phyloP scores from a whole-genome alignment of 23 tunicate genomes.

The Aplidium turbinatum region DNA sequence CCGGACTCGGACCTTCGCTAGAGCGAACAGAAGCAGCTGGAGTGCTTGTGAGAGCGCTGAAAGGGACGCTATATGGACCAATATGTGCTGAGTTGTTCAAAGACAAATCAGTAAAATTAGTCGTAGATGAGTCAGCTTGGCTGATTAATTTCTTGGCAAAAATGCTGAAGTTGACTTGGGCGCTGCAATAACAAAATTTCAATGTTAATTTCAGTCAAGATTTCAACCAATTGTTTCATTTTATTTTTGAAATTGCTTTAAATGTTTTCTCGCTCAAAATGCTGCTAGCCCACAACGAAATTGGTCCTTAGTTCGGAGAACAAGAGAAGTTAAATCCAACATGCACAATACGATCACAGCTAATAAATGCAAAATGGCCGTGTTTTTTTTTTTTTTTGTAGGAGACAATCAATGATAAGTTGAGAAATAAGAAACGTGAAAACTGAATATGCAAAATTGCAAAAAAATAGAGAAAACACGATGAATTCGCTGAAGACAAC shows the following conservation, averaged over 20 bases:
- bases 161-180: constrained; percentile 40
- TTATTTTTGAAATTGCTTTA: neutral
- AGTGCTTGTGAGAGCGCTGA: constrained; percentile 23
- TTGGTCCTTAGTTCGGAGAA: too few species aligned
- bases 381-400: too few species aligned
- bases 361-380: too few species aligned
- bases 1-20: constrained; percentile 6
- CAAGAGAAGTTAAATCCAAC: neutral
- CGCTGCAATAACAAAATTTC: constrained; percentile 8
- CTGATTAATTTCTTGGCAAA: neutral
- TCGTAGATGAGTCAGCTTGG: neutral
- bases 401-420: too few species aligned
- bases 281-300: too few species aligned
- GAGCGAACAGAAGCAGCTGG: neutral
- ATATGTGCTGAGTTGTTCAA: neutral
- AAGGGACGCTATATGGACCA: constrained; percentile 17
- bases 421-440: too few species aligned
- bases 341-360: too few species aligned
- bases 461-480: too few species aligned
- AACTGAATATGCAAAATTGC: too few species aligned
- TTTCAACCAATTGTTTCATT: neutral
- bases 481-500: too few species aligned
- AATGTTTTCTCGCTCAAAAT: too few species aligned
- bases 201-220: neutral
- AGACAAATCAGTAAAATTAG: neutral